Evolutionary conservation across 2,797 vertebrate species (phyloP).

Genomic region (Botia kubotai): DNA sequence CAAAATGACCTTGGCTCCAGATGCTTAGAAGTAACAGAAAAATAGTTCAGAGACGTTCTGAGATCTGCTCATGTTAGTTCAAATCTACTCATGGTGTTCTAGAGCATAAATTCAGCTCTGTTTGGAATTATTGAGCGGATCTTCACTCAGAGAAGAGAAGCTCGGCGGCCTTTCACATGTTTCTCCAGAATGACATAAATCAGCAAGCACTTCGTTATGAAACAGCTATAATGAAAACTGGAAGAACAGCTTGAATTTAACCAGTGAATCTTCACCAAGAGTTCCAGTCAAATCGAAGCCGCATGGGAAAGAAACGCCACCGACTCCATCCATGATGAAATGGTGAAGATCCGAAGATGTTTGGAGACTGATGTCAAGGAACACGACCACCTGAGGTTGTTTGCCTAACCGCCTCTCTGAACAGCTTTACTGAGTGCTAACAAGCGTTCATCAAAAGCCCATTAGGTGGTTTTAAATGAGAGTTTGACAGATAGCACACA

Average conservation of each 20-base stretch:
- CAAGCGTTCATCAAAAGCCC: slow-evolving; percentile 49
- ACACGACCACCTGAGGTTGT: slow-evolving; percentile 45
- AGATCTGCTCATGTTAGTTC: slow-evolving; percentile 6
- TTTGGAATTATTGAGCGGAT: slow-evolving; percentile 44
- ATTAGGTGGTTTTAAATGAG: slow-evolving; percentile 38
- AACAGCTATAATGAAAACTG: slow-evolving; percentile 49
- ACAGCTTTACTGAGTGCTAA: slow-evolving; percentile 46
- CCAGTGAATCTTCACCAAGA: slow-evolving; percentile 42
- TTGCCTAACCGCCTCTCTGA: slow-evolving; percentile 38
- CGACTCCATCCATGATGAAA: slow-evolving; percentile 21
- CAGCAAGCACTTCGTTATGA: slow-evolving; percentile 45
- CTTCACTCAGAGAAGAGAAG: slow-evolving; percentile 37
- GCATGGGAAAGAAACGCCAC: slow-evolving; percentile 29
- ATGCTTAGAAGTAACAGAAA: slow-evolving; percentile 38
- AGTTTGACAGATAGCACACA: slow-evolving; percentile 36
- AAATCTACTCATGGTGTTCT: slow-evolving; percentile 47
- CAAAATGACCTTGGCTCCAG: slow-evolving; percentile 29
- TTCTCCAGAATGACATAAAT: slow-evolving; percentile 54
- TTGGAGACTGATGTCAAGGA: slow-evolving; percentile 36
- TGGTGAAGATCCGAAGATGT: slow-evolving; percentile 11
- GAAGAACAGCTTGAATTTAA: slow-evolving; percentile 49
- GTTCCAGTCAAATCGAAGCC: slow-evolving; percentile 27
- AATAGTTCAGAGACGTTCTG: slow-evolving; percentile 20
- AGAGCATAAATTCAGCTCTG: slow-evolving; percentile 51
- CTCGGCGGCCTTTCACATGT: slow-evolving; percentile 30